Base-by-base conservation (phyloP, 2,888 invertebrate genomes). In the Penaeus monodon region DNA sequence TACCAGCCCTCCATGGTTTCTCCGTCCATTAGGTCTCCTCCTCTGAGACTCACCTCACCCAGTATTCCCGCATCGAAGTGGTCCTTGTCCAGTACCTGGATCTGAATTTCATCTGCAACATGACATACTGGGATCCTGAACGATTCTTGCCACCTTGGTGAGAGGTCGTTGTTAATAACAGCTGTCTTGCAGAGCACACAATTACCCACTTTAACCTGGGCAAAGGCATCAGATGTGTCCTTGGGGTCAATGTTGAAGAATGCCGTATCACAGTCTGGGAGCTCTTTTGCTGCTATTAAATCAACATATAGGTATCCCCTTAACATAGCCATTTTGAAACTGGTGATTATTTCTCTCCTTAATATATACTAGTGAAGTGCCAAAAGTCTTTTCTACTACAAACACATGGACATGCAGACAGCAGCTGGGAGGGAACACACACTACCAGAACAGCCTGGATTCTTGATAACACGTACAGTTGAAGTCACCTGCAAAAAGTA, bases 261-360 rank as follows among this genome's bases (percentile, higher is more conserved):
- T 8, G 89, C 87, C 24, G 89, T 90, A 81, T 90, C 90, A 78
- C 88, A 89, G 64, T 90, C 90, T 22, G 90, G 90, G 57, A 90
- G 76, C 66, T 89, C 86, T 44, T 87, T 84, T 22, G 90, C 90
- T 66, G 88, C 89, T 76, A 89, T 89, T 20, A 90, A 63, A 29
- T 89, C 82, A 8, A 89, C 80, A 70, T 89, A 89, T 33, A 90
- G 88, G 68, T 77, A 88, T 22, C 90, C 90, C 65, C 89, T 85
- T 65, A 90, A 85, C 78, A 90, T 86, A 24, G 81, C 85, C 90
- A 90, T 90, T 76, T 76, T 78, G 33, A 63, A 24, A 33, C 44
- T 29, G 27, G 33, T 29, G 29, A 68, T 17, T 20, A 80, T 24
- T 20, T 63, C 64, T 38, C 27, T 24, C 33, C 44, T 80, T 63